Evolutionary conservation across 2,797 vertebrate genomes (phyloP), one percentile per base, ranked within the genome.

Genomic region (Uromys caudimaculatus): DNA sequence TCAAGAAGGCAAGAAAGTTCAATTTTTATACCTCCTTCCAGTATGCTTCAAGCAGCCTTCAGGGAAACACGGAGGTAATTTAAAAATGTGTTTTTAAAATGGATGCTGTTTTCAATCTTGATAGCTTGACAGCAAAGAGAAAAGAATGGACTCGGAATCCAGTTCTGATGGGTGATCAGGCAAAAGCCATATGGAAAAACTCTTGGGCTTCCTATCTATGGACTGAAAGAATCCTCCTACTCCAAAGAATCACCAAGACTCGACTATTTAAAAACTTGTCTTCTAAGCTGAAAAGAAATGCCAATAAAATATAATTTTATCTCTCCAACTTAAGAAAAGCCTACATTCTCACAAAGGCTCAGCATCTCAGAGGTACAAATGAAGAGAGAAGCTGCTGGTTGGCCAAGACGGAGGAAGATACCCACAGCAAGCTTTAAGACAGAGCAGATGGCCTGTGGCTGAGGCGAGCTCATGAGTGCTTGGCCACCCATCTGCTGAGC

Each of bases 371-470:
- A 94, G 60, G 91, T 6, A 27, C 60, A 92, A 93, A 82, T 88
- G 81, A 83, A 90, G 94, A 90, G 71, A 79, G 87, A 90, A 90
- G 23, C 84, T 88, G 54, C 3, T 69, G 44, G 27, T 38, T 69
- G 32, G 67, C 35, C 6, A 19, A 75, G 73, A 90, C 83, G 52
- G 35, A 41, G 27, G 64, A 88, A 86, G 71, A 90, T 12, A 23
- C 52, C 35, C 50, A 71, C 17, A 24, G 78, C 8, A 23, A 3
- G 24, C 62, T 84, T 58, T 9, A 41, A 56, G 69, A 71, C 0
- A 10, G 19, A 95, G 75, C 95, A 97, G 97, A 91, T 93, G 95
- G 94, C 76, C 87, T 44, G 60, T 19, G 3, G 16, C 44, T 44
- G 47, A 84, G 50, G n/a, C 56, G 38, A 67, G 64, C 62, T 86